These are phyloP conservation scores for Camponotus floridanus DNA, from an alignment of 1,140 invertebrate species.

Conservation along the genomic window DNA sequence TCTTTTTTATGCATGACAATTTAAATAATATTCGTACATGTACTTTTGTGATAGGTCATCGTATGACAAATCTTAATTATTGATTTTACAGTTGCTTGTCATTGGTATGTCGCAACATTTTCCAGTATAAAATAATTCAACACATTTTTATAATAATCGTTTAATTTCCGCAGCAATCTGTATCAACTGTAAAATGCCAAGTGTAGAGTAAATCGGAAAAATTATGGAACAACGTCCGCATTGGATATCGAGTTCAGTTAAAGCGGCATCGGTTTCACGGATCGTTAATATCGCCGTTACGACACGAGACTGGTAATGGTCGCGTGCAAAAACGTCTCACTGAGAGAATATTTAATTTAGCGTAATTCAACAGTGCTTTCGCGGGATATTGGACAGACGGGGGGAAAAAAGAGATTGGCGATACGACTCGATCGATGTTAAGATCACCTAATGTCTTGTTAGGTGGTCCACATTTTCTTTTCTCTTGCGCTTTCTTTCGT, in stretches of 20 bases:
- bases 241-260: slow-evolving; percentile 48
- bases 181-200: slow-evolving; percentile 5
- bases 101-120: neutral
- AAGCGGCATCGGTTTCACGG: slow-evolving; percentile 71
- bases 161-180: neutral
- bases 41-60: neutral
- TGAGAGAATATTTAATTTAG: slow-evolving; percentile 70
- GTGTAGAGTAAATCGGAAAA: slow-evolving; percentile 50
- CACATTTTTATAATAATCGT: slow-evolving; percentile 1
- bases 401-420: slow-evolving; percentile 23
- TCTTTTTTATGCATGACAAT: neutral
- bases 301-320: slow-evolving; percentile 69
- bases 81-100: neutral
- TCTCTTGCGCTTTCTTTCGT: slow-evolving; percentile 37
- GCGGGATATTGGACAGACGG: neutral
- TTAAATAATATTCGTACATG: neutral
- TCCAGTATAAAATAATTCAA: neutral
- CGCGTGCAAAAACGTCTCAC: slow-evolving; percentile 69
- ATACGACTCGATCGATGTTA: slow-evolving; percentile 39
- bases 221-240: slow-evolving; percentile 40
- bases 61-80: neutral
- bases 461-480: slow-evolving; percentile 40
- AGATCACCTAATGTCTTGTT: slow-evolving; percentile 13
- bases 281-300: slow-evolving; percentile 75
- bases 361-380: slow-evolving; percentile 65